phyloP scores from a whole-genome alignment of 1,140 invertebrate genomes.

The Procambarus clarkii region DNA sequence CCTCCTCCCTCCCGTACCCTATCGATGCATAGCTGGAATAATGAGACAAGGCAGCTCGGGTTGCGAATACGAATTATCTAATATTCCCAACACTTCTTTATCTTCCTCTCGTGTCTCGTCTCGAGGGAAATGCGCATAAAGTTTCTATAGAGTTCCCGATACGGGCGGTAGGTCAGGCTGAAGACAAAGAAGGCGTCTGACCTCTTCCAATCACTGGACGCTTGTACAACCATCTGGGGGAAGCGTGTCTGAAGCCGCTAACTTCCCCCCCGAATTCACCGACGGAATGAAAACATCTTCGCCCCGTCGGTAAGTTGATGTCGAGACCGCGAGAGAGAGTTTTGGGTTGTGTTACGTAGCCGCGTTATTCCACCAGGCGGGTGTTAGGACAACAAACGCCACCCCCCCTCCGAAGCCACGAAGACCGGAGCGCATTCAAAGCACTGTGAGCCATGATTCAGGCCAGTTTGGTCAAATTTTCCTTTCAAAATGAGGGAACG shows the following conservation, averaged over 20 bases:
- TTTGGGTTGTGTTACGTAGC: neutral
- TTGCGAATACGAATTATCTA: slow-evolving; percentile 48
- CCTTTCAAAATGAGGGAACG: slow-evolving; percentile 38
- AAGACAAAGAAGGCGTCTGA: slow-evolving; percentile 58
- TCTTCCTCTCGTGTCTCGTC: neutral
- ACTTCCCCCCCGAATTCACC: slow-evolving; percentile 41
- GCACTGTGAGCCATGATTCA: neutral
- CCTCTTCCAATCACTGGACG: slow-evolving; percentile 62
- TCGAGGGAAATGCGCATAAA: slow-evolving; percentile 1
- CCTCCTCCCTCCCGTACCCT: neutral
- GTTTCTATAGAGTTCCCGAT: slow-evolving; percentile 39
- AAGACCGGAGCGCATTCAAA: no score
- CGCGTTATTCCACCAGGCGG: neutral
- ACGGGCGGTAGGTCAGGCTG: slow-evolving; percentile 44
- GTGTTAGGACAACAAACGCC: no score
- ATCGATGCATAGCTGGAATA: slow-evolving; percentile 29
- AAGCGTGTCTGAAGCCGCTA: slow-evolving; percentile 45
- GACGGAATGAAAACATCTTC: neutral
- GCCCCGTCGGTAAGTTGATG: neutral
- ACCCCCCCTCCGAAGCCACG: no score
- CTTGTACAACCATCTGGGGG: slow-evolving; percentile 58
- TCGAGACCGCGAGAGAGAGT: neutral
- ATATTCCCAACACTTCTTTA: slow-evolving; percentile 51
- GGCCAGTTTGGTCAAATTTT: slow-evolving; percentile 39
- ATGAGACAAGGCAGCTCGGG: slow-evolving; percentile 35